Evolutionary conservation across 92 coral and sea anemone species (phyloP).

Genomic region (Parazoanthus swiftii): DNA sequence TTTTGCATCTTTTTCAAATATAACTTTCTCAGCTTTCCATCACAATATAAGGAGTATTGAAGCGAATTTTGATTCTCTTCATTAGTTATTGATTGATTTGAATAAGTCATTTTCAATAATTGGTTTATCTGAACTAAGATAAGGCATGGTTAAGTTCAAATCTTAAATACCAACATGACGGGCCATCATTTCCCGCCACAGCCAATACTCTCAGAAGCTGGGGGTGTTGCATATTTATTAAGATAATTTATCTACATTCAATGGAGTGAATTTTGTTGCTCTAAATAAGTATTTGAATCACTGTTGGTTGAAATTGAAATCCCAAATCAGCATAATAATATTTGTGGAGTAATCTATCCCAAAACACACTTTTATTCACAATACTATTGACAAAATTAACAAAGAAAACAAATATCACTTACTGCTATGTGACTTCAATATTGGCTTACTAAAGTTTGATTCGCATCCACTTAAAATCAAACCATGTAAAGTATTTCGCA

Average conservation of each 20-base stretch:
- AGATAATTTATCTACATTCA: slow-evolving; percentile 31
- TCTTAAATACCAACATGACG: slow-evolving; percentile 18
- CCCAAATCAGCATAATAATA: slow-evolving; percentile 41
- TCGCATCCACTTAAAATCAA: not conserved
- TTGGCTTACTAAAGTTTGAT: slow-evolving; percentile 41
- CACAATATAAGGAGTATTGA: no score
- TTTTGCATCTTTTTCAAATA: not conserved
- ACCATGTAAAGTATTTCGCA: no score
- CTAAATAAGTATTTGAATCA: slow-evolving; percentile 47
- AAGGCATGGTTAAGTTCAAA: not conserved
- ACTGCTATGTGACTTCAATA: slow-evolving; percentile 56
- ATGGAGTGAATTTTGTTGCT: slow-evolving; percentile 43
- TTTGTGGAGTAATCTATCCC: slow-evolving; percentile 58
- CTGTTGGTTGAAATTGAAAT: slow-evolving; percentile 51
- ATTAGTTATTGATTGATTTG: slow-evolving; percentile 16
- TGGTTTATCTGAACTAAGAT: slow-evolving; percentile 39
- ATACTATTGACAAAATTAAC: slow-evolving; percentile 40
- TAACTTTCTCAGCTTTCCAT: not conserved
- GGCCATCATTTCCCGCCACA: slow-evolving; percentile 47
- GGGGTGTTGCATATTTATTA: slow-evolving; percentile 59
- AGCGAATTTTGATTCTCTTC: not conserved
- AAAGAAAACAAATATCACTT: slow-evolving; percentile 46
- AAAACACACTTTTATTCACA: slow-evolving; percentile 30
- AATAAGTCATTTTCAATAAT: slow-evolving; percentile 34
- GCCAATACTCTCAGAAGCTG: slow-evolving; percentile 48